A percentile compares a stretch with the other conserved stretches of the same genome.
Evolutionary conservation across 2,113 vertebrate genomes (phyloP).

Genomic region (Sigmodon hispidus): DNA sequence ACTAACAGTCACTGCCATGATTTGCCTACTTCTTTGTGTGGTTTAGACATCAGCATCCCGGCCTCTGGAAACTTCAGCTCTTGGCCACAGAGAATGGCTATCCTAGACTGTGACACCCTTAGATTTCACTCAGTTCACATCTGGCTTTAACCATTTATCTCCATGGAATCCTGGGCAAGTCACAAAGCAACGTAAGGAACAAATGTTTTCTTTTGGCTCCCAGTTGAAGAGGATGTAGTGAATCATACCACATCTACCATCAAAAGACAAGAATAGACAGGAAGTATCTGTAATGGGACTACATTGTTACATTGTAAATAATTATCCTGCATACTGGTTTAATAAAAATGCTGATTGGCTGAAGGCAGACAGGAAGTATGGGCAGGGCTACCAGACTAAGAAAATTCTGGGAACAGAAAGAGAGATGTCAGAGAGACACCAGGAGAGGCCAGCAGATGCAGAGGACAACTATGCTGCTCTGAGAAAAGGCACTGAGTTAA

Average conservation of each 20-base stretch:
- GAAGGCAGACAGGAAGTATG: no score
- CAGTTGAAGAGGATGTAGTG: background rate
- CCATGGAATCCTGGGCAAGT: background rate
- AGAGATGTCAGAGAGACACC: no score
- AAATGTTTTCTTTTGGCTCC: background rate
- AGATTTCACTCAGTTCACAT: background rate
- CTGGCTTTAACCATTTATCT: background rate
- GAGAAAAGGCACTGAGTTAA: no score
- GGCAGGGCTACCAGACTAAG: no score
- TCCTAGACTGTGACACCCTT: background rate
- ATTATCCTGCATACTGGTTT: no score
- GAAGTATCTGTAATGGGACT: no score
- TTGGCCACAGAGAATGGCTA: background rate
- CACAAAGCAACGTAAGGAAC: background rate
- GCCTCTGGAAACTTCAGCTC: background rate
- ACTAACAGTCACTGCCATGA: background rate
- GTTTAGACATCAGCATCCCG: accelerated
- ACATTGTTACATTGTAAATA: no score
- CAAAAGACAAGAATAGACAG: background rate
- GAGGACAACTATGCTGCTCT: no score
- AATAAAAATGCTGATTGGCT: no score
- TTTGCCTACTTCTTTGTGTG: background rate
- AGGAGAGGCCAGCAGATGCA: no score
- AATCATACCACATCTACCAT: background rate
- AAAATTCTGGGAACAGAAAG: no score